Base-by-base conservation (phyloP, 2,888 invertebrate genomes). In the Leuctra nigra region DNA sequence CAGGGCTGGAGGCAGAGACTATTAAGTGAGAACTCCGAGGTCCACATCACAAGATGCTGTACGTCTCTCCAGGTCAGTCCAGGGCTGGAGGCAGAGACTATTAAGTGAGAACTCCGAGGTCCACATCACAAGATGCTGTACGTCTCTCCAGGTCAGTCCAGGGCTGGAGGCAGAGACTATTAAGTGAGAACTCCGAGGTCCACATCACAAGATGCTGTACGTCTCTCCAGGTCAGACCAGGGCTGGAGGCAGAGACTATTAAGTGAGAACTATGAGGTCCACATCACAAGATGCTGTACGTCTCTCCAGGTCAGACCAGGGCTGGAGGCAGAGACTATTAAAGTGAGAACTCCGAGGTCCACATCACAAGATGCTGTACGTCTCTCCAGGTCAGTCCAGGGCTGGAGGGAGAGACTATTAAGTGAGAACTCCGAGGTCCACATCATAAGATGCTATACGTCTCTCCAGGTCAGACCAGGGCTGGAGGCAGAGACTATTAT, bases 41-140 rank as follows among this genome's bases (percentile, higher is more conserved):
- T 91, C 83, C 87, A 88, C 0, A 84, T 87, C 11, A 92, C 82
- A 59, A 95, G 74, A 74, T 96, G 94, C 69, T 95, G 94, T 11
- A 92, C 81, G 69, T 95, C 95, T 55, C 95, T 76, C 93, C 94
- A 95, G 0, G 88, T 90, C 63, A 95, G 71, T 59, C 83, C 74
- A 0, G 85, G 81, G 68, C 94, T 95, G 71, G 53, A 75, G 75
- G 62, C 61, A 60, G 23, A 60, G 59, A 16, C 16, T 36, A 4
- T 2, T 4, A 36, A 2, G 36, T 36, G 38, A 13, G 16, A 55
- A 18, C 14, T 33, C 20, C 20, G 24, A 55, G 39, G 41, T 13
- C 35, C 14, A 24, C n/a, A 50, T 23, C 39, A 23, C 22, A 59
- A 95, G 74, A 74, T 96, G 94, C 69, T 95, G 94, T 11, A 92